These are phyloP conservation scores for Acholoe squamosa DNA, from an alignment of 2,888 invertebrate genomes.

Conservation along the genomic window DNA sequence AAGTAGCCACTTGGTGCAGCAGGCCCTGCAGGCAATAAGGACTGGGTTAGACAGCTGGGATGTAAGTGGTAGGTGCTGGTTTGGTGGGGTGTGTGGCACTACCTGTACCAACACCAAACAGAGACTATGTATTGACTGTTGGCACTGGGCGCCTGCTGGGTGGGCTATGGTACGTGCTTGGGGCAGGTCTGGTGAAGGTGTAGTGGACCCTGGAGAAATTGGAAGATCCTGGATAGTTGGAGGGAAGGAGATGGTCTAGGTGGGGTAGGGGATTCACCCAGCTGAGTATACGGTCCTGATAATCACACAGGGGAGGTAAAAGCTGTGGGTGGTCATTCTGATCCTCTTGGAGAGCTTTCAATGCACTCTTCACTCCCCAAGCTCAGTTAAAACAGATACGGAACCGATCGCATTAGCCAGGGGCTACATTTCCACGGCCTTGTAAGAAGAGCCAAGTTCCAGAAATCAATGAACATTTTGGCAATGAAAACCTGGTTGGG, in stretches of 20 bases:
- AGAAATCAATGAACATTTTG: background rate
- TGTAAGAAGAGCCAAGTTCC: background rate
- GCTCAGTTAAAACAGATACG: background rate
- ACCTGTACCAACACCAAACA: too few species aligned
- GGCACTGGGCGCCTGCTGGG: background rate
- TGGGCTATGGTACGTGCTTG: background rate
- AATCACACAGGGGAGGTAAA: background rate
- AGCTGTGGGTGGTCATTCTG: background rate
- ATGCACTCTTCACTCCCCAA: constrained; percentile 2
- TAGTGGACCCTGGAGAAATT: background rate
- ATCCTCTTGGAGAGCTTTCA: background rate
- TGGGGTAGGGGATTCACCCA: background rate
- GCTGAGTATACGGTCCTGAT: background rate
- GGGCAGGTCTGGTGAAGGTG: background rate
- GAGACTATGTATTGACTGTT: background rate
- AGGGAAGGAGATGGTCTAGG: too few species aligned
- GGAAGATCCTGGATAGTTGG: background rate
- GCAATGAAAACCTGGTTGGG: background rate
- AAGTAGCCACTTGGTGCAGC: background rate
- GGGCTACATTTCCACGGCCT: background rate
- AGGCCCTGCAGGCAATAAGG: background rate
- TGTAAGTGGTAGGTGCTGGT: too few species aligned
- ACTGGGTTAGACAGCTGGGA: too few species aligned
- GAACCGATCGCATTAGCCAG: background rate
- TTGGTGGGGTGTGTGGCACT: too few species aligned